phyloP scores from a whole-genome alignment of 2,113 vertebrate species.

The Protomyctophum bolini region DNA sequence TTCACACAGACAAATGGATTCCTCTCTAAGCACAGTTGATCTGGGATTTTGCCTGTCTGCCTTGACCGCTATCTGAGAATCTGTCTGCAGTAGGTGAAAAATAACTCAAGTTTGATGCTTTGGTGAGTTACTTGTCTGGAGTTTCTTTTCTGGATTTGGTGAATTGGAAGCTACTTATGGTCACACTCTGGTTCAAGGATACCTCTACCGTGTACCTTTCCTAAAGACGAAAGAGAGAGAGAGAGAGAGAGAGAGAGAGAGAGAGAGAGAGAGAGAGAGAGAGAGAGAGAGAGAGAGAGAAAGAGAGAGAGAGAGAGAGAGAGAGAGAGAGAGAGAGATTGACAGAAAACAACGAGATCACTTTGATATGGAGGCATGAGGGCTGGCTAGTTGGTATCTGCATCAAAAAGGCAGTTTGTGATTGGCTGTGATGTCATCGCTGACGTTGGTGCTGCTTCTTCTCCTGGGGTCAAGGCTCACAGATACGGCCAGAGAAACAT shows the following conservation, averaged over 20 bases:
- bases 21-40: conserved; percentile 34
- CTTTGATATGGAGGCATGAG: conserved; percentile 50
- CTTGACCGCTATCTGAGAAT: background rate
- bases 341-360: background rate
- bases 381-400: conserved; percentile 36
- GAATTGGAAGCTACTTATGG: conserved; percentile 3
- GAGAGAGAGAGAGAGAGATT: background rate
- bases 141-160: background rate
- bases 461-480: conserved; percentile 54
- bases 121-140: background rate
- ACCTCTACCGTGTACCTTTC: conserved; percentile 6
- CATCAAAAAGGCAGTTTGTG: conserved; percentile 37
- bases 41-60: conserved; percentile 11
- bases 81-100: conserved; percentile 10
- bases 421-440: conserved; percentile 51
- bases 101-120: background rate
- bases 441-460: conserved; percentile 56
- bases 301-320: background rate
- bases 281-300: background rate
- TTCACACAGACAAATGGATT: conserved; percentile 57
- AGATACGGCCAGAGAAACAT: conserved; percentile 39
- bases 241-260: background rate
- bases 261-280: background rate
- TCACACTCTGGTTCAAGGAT: conserved; percentile 14
- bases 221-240: conserved; percentile 9